Conservation (phyloP, 2,113 vertebrate species). For the Hypocryptadius cinnamomeus region DNA sequence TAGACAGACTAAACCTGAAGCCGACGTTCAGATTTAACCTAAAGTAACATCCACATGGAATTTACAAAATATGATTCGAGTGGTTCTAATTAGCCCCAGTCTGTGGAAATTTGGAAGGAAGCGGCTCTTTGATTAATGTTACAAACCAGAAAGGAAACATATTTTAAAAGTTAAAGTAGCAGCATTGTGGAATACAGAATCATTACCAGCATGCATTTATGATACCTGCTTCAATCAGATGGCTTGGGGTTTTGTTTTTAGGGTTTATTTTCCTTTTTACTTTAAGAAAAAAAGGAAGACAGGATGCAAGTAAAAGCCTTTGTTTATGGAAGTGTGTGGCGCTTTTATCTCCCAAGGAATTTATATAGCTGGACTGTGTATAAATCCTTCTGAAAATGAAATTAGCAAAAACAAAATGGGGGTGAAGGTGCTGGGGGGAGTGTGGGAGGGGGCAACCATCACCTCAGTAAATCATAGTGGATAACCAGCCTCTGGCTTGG, state of each 20-base stretch:
- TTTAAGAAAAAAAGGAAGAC: constrained; percentile 9
- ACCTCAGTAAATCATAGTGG: constrained; percentile 44
- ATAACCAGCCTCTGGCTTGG: constrained; percentile 23
- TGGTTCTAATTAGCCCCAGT: constrained; percentile 47
- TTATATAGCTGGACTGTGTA: constrained; percentile 27
- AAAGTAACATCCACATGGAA: constrained; percentile 39
- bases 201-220: neutral
- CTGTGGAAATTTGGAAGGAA: constrained; percentile 53
- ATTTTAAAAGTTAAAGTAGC: constrained; percentile 65
- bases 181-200: constrained; percentile 42
- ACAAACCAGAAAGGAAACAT: constrained; percentile 49
- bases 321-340: constrained; percentile 35
- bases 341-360: constrained; percentile 35
- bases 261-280: constrained; percentile 4
- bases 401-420: constrained; percentile 47
- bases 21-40: too few species aligned
- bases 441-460: neutral
- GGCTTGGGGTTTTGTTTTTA: constrained; percentile 24
- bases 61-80: constrained; percentile 46
- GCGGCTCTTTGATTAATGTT: constrained; percentile 26
- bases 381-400: constrained; percentile 60
- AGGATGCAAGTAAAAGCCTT: constrained; percentile 33
- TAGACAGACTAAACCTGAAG: neutral
- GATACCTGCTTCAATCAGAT: constrained; percentile 30
- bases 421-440: neutral